Conservation (phyloP, 1,140 invertebrate genomes). For the Lucilia sericata region DNA sequence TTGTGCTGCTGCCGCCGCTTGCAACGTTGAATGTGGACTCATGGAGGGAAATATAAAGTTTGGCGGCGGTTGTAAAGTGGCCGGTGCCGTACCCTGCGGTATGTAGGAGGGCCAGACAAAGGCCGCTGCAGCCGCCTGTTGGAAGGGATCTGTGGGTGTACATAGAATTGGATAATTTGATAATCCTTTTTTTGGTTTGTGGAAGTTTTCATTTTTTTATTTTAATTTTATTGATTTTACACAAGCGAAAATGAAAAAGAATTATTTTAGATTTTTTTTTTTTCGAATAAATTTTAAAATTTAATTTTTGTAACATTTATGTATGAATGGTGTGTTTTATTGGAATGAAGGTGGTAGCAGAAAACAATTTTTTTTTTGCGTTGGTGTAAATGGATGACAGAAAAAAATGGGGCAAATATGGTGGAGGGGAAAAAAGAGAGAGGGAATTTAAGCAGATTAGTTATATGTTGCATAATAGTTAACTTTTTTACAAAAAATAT, state of each 20-base stretch:
- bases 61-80: constrained; percentile 72
- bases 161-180: constrained; percentile 65
- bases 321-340: neutral
- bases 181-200: constrained; percentile 53
- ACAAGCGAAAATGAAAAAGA: constrained; percentile 34
- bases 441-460: constrained; percentile 48
- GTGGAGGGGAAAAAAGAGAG: constrained; percentile 42
- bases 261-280: constrained; percentile 31
- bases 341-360: constrained; percentile 32
- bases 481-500: neutral
- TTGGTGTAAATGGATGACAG: constrained; percentile 21
- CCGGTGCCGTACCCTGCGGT: constrained; percentile 67
- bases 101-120: constrained; percentile 65
- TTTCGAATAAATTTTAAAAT: constrained; percentile 5
- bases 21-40: constrained; percentile 58
- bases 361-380: neutral
- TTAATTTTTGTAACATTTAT: constrained; percentile 33
- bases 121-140: constrained; percentile 75
- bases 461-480: constrained; percentile 37
- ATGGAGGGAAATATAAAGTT: constrained; percentile 66
- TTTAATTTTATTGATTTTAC: neutral
- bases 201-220: constrained; percentile 1
- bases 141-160: constrained; percentile 76
- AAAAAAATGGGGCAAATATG: constrained; percentile 24
- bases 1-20: constrained; percentile 72